phyloP scores from a whole-genome alignment of 2,113 vertebrate genomes.

The Sinocyclocheilus maitianheensis region DNA sequence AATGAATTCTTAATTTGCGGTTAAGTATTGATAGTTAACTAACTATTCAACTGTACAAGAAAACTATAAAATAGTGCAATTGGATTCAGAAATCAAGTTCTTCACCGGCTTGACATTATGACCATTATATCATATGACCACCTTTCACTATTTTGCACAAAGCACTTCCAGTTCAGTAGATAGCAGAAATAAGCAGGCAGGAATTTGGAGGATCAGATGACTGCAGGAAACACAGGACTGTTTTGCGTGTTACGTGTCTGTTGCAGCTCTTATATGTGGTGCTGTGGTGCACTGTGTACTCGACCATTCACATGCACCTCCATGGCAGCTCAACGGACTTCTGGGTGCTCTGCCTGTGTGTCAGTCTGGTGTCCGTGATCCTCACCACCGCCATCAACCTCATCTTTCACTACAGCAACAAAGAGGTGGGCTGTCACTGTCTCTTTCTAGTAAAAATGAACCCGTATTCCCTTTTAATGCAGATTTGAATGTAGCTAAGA shows the following conservation, averaged over 20 bases:
- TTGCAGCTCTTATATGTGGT: conserved; percentile 74
- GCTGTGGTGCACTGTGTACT: conserved; percentile 76
- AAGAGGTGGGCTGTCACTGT: conserved; percentile 60
- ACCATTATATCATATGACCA: not conserved
- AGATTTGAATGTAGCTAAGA: not conserved
- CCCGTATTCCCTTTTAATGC: not conserved
- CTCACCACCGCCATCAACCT: conserved; percentile 71
- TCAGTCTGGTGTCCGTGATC: conserved; percentile 72
- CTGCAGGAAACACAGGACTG: not conserved
- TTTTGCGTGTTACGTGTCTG: not conserved
- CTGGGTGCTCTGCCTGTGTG: conserved; percentile 75
- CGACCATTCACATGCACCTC: conserved; percentile 74
- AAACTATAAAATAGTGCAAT: not conserved
- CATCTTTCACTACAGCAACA: conserved; percentile 70
- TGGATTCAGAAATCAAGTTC: too few relatives aligned
- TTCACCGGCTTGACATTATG: not conserved
- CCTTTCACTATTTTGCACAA: not conserved
- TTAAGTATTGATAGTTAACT: too few relatives aligned
- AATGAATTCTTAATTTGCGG: too few relatives aligned
- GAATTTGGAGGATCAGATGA: not conserved
- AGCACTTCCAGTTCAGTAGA: not conserved
- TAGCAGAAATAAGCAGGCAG: not conserved
- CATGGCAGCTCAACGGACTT: conserved; percentile 53
- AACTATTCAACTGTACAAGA: not conserved
- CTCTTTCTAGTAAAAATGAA: not conserved